Evolutionary conservation across 2,113 vertebrate genomes (phyloP), one percentile per base, ranked within the genome.

Genomic region (Laticauda colubrina): DNA sequence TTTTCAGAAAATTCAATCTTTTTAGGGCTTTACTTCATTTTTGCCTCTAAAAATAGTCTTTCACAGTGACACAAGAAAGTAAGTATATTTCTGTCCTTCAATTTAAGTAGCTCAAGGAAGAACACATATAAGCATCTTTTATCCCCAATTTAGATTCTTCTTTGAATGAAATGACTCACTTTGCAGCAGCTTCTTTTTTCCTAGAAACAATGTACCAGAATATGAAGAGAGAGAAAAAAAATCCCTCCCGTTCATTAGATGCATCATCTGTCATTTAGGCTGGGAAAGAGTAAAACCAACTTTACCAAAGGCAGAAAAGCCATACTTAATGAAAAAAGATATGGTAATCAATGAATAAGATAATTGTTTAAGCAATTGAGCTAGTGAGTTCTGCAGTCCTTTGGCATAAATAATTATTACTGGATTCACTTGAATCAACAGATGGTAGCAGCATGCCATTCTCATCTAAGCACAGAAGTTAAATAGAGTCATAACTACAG

Each of bases 221-320:
- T 90, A 20, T 53, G 26, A 51, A 93, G 90, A 90, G 18, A 55
- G 85, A 26, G 29, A 34, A 2, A 61, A 3, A 54, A 54, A 51
- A 51, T 51, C 2, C 23, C 8, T 15, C n/a, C 34, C 69, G 93
- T 55, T 92, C n/a, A 45, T 45, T 61, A 88, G 29, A 93, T 89
- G 91, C 59, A 95, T 93, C 88, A 93, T 92, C 85, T 96, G 92
- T 95, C 93, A 93, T 20, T 64, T 64, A 91, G 85, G 57, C 93
- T 87, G 6, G 39, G 56, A 54, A 93, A 94, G 93, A 43, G 34
- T 94, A 94, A 95, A 96, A 94, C 89, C 48, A 93, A 81, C 91
- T 94, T 95, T 94, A 26, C 94, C 95, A 11, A 45, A 90, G 94
- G 95, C 92, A 94, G 81, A 94, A 96, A 96, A 93, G 1, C 51